Evolutionary conservation across 2,113 vertebrate genomes (phyloP), one percentile per base, ranked within the genome.

Genomic region (Dipodomys stephensi): DNA sequence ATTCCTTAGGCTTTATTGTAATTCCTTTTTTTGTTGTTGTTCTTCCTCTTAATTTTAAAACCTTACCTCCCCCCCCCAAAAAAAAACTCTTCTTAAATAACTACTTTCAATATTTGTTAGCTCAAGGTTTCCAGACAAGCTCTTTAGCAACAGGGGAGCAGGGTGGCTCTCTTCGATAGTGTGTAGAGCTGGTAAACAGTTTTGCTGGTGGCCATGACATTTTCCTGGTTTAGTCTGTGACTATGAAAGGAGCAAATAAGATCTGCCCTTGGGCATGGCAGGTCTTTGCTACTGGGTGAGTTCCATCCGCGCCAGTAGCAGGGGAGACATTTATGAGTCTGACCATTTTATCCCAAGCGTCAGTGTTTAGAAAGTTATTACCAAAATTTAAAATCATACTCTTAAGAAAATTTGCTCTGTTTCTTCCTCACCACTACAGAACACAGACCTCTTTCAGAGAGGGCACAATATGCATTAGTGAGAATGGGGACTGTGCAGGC

Each of bases 31-130:
- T 35, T 35, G 2, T 85, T 39, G 25, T 35, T 83, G 27, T 78
- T 94, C 62, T 96, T 92, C 44, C 39, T 83, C 77, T 94, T 88
- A 53, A 73, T 96, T 97, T 92, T 69, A 78, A 94, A 94, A 93
- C 72, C 72, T 94, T 93, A 73, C 16, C 39, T 39, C 35, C 35
- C 39, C 39, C 39, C 12, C 49, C 49, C 8, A 53, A 57, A 57
- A 57, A 57, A 13, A 57, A 4, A 15, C 2, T n/a, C 79, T 95
- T 87, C 88, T 93, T 46, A 94, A 96, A 91, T 92, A 94, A 76
- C 72, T 49, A 83, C 83, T 88, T 94, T 97, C 85, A 68, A 49
- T 96, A 82, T 80, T 80, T 32, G 25, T 53, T 68, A 94, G 25
- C 81, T 91, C 93, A 89, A 92, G 67, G 35, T 94, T 90, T 95